Conservation (phyloP, 2,797 vertebrate genomes). For the Xerus rutilus region DNA sequence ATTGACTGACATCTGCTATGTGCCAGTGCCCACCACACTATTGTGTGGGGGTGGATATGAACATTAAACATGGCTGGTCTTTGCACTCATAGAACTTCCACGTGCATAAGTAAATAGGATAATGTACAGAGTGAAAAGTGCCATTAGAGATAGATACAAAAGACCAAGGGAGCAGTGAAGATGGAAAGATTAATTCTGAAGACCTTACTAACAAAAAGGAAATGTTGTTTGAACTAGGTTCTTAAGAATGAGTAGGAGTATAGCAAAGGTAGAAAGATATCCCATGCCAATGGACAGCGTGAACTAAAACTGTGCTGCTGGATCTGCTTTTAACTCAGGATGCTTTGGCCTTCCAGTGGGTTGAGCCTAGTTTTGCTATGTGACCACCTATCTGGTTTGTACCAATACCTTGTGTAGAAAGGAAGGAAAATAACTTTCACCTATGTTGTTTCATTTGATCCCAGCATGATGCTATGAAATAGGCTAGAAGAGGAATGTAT, state of each 20-base stretch:
- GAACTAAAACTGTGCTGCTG: neutral
- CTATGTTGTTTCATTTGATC: neutral
- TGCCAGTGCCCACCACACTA: neutral
- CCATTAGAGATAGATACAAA: neutral
- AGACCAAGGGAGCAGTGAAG: neutral
- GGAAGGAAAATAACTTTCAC: neutral
- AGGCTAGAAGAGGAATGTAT: neutral
- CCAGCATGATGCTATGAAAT: neutral
- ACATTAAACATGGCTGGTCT: neutral
- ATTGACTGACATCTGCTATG: neutral
- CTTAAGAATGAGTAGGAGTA: conserved; percentile 3
- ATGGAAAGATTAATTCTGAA: neutral
- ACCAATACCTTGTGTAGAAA: neutral
- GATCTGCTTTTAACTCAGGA: neutral
- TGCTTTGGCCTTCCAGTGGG: neutral
- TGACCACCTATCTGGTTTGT: neutral
- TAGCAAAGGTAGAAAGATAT: neutral
- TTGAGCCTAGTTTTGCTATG: neutral
- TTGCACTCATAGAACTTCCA: conserved; percentile 16
- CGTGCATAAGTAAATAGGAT: neutral
- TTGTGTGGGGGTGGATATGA: neutral
- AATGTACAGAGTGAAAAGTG: neutral
- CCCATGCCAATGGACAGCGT: neutral
- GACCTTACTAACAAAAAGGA: conserved; percentile 9
- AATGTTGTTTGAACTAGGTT: conserved; percentile 24